phyloP scores from a whole-genome alignment of 2,113 vertebrate genomes.

The Tretioscincus oriximinensis region DNA sequence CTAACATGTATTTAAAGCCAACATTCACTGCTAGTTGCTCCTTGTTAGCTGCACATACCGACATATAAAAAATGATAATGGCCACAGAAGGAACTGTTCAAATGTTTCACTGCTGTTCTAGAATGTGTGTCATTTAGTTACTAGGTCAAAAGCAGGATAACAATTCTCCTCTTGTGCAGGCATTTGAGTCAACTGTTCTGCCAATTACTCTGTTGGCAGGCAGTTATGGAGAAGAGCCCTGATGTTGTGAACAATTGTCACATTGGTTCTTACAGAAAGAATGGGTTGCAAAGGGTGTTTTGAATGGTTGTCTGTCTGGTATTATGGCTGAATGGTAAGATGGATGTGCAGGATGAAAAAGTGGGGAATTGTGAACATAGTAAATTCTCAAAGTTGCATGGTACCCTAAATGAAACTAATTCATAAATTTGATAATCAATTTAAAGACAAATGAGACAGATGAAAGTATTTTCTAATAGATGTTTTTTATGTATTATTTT shows the following conservation, averaged over 20 bases:
- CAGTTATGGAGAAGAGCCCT: constrained; percentile 18
- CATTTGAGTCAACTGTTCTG: constrained; percentile 27
- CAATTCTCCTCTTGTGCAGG: constrained; percentile 10
- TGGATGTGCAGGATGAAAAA: background rate
- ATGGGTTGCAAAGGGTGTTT: constrained; percentile 16
- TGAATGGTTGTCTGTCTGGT: constrained; percentile 2
- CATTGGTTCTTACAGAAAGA: constrained; percentile 10
- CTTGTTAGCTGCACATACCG: background rate
- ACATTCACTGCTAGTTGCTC: background rate
- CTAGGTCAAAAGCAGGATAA: constrained; percentile 1
- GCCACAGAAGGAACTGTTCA: constrained; percentile 1
- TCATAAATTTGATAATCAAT: background rate
- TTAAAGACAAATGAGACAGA: background rate
- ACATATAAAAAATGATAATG: constrained; percentile 3
- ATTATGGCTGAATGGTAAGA: too few relatives aligned
- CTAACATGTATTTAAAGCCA: background rate
- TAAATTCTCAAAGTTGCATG: background rate
- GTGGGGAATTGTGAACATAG: background rate
- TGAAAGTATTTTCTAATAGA: background rate
- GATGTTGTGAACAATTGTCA: constrained; percentile 9
- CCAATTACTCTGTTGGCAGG: constrained; percentile 23
- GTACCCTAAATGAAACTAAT: constrained; percentile 11
- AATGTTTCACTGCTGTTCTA: constrained; percentile 5
- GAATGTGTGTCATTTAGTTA: constrained; percentile 16
- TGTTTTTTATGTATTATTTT: background rate